A percentile compares a stretch with the other conserved stretches of the same genome.
These are phyloP conservation scores for Caenorhabditis doughertyi DNA, from an alignment of 2,888 invertebrate species.

Conservation along the genomic window DNA sequence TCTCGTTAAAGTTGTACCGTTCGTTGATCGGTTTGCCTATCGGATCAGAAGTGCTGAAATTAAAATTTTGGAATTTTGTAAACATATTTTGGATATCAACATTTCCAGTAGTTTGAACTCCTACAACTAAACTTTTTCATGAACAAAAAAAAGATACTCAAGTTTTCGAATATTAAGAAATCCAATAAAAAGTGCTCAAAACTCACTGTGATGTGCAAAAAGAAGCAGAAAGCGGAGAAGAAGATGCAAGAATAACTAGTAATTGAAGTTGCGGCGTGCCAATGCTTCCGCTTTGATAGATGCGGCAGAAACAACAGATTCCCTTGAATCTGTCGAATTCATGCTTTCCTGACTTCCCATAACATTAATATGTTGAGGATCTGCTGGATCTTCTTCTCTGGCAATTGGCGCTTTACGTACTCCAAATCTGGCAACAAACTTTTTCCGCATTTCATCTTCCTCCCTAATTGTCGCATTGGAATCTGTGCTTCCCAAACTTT, in stretches of 20 bases:
- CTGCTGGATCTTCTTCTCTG: slow-evolving; percentile 72
- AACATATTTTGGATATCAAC: too few relatives aligned
- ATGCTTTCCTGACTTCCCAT: slow-evolving; percentile 69
- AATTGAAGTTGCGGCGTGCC: slow-evolving; percentile 79
- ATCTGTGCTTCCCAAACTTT: slow-evolving; percentile 49
- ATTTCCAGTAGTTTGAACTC: too few relatives aligned
- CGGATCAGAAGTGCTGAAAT: slow-evolving; percentile 72
- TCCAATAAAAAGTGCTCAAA: slow-evolving; percentile 12
- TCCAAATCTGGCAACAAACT: slow-evolving; percentile 74
- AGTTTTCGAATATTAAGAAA: not conserved
- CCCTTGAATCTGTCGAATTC: slow-evolving; percentile 74
- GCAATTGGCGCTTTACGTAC: slow-evolving; percentile 74
- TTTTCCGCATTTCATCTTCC: slow-evolving; percentile 73
- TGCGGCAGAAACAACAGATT: slow-evolving; percentile 77
- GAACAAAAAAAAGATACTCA: too few relatives aligned
- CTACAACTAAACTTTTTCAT: not conserved
- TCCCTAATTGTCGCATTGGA: slow-evolving; percentile 46
- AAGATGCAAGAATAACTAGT: slow-evolving; percentile 67
- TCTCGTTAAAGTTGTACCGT: slow-evolving; percentile 70
- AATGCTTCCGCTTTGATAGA: slow-evolving; percentile 76
- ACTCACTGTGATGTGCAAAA: slow-evolving; percentile 62
- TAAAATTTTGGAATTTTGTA: not conserved
- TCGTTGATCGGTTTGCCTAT: slow-evolving; percentile 67
- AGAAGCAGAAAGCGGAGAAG: slow-evolving; percentile 53
- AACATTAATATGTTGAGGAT: slow-evolving; percentile 61